Conservation (phyloP, 2,113 vertebrate genomes). For the Eptesicus fuscus region DNA sequence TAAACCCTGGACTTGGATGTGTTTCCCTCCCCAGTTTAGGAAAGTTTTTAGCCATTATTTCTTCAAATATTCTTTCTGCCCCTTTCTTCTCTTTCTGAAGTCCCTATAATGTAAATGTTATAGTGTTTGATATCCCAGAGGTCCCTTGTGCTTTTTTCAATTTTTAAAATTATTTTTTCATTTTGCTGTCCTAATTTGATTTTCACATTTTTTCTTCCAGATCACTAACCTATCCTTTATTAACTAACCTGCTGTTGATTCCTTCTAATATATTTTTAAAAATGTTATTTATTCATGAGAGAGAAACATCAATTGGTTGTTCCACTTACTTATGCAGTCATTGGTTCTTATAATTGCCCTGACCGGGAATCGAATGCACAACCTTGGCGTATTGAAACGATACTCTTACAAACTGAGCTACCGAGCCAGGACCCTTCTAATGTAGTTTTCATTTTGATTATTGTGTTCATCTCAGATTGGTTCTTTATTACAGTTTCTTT, state of each 20-base stretch:
- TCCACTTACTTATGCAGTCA: no score
- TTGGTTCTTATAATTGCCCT: no score
- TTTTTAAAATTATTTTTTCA: background rate
- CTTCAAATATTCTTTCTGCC: background rate
- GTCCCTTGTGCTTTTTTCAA: background rate
- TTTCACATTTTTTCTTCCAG: background rate
- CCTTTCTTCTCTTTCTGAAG: background rate
- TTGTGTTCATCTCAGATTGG: background rate
- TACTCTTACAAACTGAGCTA: no score
- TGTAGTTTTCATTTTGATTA: background rate
- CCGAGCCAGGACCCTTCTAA: no score
- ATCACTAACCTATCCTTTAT: background rate
- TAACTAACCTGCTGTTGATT: background rate
- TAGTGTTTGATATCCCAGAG: background rate
- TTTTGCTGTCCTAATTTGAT: background rate
- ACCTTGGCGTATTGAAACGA: no score
- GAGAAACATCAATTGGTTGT: no score
- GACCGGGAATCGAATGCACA: no score
- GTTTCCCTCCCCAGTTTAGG: background rate
- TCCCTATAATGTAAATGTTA: background rate
- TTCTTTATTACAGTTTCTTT: background rate
- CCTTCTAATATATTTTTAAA: background rate
- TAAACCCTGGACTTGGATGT: background rate
- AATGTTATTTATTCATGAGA: no score
- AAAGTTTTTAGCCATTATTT: background rate